phyloP scores from a whole-genome alignment of 2,797 vertebrate genomes.

The Sparidentex hasta region DNA sequence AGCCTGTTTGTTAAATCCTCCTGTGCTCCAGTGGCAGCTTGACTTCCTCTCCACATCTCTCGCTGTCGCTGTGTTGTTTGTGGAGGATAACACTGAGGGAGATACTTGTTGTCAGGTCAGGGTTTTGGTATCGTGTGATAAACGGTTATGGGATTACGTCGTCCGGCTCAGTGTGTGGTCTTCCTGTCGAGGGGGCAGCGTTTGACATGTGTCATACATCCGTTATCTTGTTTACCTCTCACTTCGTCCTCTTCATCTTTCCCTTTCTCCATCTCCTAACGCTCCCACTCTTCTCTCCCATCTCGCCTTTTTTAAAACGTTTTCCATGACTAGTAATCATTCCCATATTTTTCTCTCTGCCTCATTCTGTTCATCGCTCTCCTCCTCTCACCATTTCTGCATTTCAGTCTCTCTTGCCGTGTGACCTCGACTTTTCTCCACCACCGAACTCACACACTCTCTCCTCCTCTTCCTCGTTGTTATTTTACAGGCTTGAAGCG shows the following conservation, averaged over 20 bases:
- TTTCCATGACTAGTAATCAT: not conserved
- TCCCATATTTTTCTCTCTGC: not conserved
- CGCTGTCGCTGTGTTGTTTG: too few relatives aligned
- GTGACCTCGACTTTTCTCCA: not conserved
- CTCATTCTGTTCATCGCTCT: not conserved
- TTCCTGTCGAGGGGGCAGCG: too few relatives aligned
- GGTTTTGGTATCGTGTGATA: too few relatives aligned
- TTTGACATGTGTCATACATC: not conserved
- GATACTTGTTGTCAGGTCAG: too few relatives aligned
- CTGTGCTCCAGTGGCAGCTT: too few relatives aligned
- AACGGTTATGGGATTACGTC: too few relatives aligned
- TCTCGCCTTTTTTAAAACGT: not conserved
- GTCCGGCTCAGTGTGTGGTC: too few relatives aligned
- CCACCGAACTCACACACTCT: conserved; percentile 7
- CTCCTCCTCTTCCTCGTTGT: conserved; percentile 29
- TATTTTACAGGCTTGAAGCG: conserved; percentile 88
- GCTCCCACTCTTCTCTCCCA: not conserved
- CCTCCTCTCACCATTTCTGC: not conserved
- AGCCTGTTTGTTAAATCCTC: too few relatives aligned
- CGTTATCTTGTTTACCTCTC: not conserved
- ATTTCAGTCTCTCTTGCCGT: not conserved
- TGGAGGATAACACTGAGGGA: too few relatives aligned
- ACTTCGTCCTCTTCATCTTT: not conserved
- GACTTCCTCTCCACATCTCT: too few relatives aligned
- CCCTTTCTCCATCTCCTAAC: not conserved